Evolutionary conservation across 2,797 vertebrate genomes (phyloP), one percentile per base, ranked within the genome.

Genomic region (Rousettus madagascariensis): DNA sequence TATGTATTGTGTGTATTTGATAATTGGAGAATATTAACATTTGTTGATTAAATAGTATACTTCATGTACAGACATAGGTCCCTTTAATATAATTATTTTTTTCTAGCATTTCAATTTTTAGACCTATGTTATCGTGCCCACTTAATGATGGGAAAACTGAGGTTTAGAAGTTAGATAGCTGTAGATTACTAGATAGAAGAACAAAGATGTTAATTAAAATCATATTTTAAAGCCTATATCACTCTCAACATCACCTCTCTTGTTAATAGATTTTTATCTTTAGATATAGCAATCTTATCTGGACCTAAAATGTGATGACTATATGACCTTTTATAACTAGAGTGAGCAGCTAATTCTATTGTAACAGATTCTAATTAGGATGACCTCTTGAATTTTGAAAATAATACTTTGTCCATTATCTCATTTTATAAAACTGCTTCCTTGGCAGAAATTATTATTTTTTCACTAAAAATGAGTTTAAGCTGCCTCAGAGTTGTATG

Each of bases 371-470:
- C n/a, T 82, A 63, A 69, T 86, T 86, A 77, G 41, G 28, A 82
- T 69, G 20, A 69, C 17, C n/a, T 86, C 30, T 87, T 75, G 36
- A 91, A 91, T 82, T 94, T 94, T 91, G 11, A 51, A 89, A 79
- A 65, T 90, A 41, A 20, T 75, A 36, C 17, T 59, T 75, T 80
- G 19, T 1, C 20, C 7, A 30, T 75, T 53, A 51, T 36, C 19
- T 86, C 43, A 30, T 36, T 92, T 72, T 71, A 36, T 43, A 30
- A 80, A 20, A 66, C 17, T 69, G 43, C 30, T 82, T 94, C n/a
- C 30, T 82, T 77, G 24, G 17, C 30, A 86, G 51, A 82, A 80
- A 72, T 55, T 51, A 59, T 22, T 51, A 57, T 51, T 30, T 61
- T 82, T 59, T 69, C 26, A 77, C 1, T 11, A 15, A 68, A 51